phyloP scores from a whole-genome alignment of 2,888 invertebrate species.

The Epinotia nisella region DNA sequence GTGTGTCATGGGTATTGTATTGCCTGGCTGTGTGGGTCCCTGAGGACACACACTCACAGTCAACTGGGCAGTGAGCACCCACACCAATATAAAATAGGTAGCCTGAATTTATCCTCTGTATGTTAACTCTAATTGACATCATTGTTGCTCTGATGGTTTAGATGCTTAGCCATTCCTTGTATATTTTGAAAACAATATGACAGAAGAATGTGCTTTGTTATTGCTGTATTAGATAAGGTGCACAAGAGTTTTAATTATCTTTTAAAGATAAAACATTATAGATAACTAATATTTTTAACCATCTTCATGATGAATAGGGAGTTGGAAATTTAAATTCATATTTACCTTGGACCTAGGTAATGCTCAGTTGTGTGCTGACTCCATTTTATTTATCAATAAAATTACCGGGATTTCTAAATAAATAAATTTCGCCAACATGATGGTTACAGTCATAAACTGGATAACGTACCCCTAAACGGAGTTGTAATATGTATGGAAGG shows the following conservation, averaged over 20 bases:
- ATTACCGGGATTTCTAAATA: too few relatives aligned
- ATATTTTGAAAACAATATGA: background rate
- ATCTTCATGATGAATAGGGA: background rate
- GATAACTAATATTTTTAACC: background rate
- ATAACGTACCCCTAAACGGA: too few relatives aligned
- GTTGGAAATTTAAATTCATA: too few relatives aligned
- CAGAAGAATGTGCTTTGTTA: conserved; percentile 16
- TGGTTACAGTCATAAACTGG: too few relatives aligned
- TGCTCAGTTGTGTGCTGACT: too few relatives aligned
- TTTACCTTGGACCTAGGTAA: too few relatives aligned
- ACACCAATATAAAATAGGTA: conserved; percentile 33
- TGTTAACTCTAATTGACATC: conserved; percentile 33
- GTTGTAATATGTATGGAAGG: too few relatives aligned
- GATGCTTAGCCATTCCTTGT: conserved; percentile 11
- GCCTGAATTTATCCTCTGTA: conserved; percentile 30
- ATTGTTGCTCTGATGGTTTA: conserved; percentile 42
- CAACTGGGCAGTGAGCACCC: conserved; percentile 27
- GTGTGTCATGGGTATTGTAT: conserved; percentile 64
- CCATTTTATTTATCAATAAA: too few relatives aligned
- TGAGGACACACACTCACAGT: conserved; percentile 50
- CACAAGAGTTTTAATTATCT: background rate
- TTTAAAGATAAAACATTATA: background rate
- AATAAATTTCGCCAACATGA: too few relatives aligned
- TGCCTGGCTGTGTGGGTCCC: conserved; percentile 50
- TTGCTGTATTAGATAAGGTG: conserved; percentile 20